These are phyloP conservation scores for Smittia aterrima DNA, from an alignment of 2,888 invertebrate genomes.

Conservation along the genomic window DNA sequence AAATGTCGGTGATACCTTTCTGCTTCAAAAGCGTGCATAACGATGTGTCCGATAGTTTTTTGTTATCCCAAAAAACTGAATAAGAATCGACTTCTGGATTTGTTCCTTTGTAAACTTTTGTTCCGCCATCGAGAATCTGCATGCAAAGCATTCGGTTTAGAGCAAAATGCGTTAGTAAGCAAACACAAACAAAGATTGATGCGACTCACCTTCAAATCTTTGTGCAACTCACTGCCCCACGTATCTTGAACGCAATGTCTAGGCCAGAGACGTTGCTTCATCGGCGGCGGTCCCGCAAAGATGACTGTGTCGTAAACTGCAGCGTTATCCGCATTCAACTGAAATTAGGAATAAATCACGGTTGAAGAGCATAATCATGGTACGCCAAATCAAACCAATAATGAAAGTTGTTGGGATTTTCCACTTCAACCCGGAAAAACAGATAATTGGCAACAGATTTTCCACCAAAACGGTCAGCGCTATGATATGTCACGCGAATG, in stretches of 20 bases:
- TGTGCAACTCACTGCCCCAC: conserved; percentile 92
- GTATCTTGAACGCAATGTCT: conserved; percentile 93
- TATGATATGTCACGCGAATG: neutral
- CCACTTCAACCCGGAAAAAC: neutral
- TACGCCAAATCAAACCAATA: neutral
- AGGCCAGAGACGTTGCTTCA: conserved; percentile 92
- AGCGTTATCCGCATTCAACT: conserved; percentile 72
- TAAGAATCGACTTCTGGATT: conserved; percentile 96
- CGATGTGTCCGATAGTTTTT: conserved; percentile 82
- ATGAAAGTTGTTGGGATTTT: conserved; percentile 1
- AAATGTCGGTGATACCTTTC: conserved; percentile 84
- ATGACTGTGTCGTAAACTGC: conserved; percentile 88
- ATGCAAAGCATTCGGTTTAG: no score
- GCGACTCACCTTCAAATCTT: conserved; percentile 76
- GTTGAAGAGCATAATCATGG: neutral
- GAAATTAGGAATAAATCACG: conserved; percentile 41
- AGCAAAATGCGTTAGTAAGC: conserved; percentile 20
- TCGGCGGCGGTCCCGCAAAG: conserved; percentile 81
- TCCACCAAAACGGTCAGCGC: neutral
- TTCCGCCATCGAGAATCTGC: conserved; percentile 69
- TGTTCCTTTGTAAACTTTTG: conserved; percentile 86
- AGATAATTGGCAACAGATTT: conserved; percentile 9
- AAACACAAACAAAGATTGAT: neutral
- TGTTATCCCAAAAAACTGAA: conserved; percentile 98
- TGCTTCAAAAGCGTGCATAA: conserved; percentile 75